Evolutionary conservation across 2,797 vertebrate species (phyloP), one percentile per base, ranked within the genome.

Genomic region (Sus cebifrons): DNA sequence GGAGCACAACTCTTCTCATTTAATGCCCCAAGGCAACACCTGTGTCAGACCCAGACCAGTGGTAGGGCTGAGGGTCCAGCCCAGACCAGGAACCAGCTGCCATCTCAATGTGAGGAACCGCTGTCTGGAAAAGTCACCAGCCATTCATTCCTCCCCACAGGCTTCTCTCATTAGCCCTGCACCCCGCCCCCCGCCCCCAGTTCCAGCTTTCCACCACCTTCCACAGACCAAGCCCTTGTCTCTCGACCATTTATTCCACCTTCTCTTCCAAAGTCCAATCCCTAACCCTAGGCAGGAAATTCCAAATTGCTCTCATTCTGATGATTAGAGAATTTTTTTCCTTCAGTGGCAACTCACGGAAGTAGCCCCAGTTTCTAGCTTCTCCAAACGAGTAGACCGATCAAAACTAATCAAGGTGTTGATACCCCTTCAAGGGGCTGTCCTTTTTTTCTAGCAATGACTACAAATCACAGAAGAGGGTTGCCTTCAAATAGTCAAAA

Each of bases 381-480:
- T 58, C 84, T 71, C 71, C 29, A 52, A 32, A 16, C 25, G 36
- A 29, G 23, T 0, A 82, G 71, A 64, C 13, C 65, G 44, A 21
- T 49, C 87, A 27, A 54, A 68, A 91, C 17, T 1, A 64, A 52
- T 13, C 9, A 54, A 93, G 89, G 40, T 18, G 20, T 13, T 0
- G 0, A 86, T 27, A 56, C 0, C 25, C 5, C 10, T 40, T 54
- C 7, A 13, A 4, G 2, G 3, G 3, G 20, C 1, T 21, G 27
- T 44, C 44, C 14, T 12, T 17, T 65, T 56, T 65, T 58, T 49
- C 44, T 40, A 29, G 6, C 16, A 5, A 74, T 92, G 52, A 32
- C 29, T 13, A 21, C 60, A 77, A 93, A 82, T 88, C 44, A 62
- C 56, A 60, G 44, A 67, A 92, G 14, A 20, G 18, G 5, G 11